Base-by-base conservation (phyloP, 2,888 invertebrate species). In the Acanthosepion esculentum region DNA sequence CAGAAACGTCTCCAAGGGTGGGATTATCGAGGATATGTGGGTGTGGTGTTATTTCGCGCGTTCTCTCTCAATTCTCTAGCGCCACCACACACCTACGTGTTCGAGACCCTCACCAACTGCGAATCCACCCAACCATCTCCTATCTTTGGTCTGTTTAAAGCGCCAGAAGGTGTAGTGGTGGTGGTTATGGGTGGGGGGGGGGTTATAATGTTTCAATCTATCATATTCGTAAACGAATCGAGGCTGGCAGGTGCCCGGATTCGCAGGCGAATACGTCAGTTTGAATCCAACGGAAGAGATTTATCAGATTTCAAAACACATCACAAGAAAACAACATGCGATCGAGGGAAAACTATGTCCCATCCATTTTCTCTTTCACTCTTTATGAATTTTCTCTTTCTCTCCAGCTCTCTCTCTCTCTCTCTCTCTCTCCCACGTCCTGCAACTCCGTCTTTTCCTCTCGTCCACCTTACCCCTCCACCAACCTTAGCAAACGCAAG, bases 161-260 rank as follows among this genome's bases (percentile, higher is more conserved):
- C 78, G n/a, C 33, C n/a, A n/a, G 78, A 78, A 78, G 41, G 41
- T 41, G 41, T 41, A 41, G 41, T 41, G 3, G 41, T 41, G 41
- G 41, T 41, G 41, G 41, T n/a, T n/a, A n/a, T n/a, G 41, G 41
- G 41, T 41, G 78, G 78, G n/a, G 10, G 78, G 18, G 29, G 2
- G n/a, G n/a, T 78, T 78, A 78, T 78, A 78, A 78, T 78, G 78
- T 78, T 78, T 78, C 78, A 78, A 78, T 78, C 78, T 78, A 78
- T 78, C 78, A 78, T 78, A n/a, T 78, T 78, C 78, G 78, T 12
- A 15, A 33, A 78, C n/a, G 78, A 78, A 78, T 78, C 78, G 78
- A 78, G 78, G n/a, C 78, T 78, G 78, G 78, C 78, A 78, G 78
- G n/a, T 78, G 78, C 78, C 78, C 78, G 78, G 78, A 78, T 78